Conservation (phyloP, 2,888 invertebrate genomes). For the Athalia rosae region DNA sequence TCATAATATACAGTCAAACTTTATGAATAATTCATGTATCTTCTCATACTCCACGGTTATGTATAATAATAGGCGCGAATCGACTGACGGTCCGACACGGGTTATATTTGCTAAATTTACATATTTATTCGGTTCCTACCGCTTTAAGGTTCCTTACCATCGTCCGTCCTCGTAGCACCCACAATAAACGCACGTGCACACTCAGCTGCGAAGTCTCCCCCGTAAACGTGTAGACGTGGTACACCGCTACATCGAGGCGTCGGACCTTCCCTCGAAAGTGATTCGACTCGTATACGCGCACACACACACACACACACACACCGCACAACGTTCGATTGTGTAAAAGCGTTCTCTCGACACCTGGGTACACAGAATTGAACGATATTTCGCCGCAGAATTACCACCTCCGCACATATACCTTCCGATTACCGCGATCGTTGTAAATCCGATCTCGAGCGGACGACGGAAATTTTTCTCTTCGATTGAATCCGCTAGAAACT, state of each 20-base stretch:
- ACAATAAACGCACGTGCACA: background rate
- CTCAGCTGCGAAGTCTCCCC: background rate
- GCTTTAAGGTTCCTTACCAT: slow-evolving; percentile 42
- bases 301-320: no score
- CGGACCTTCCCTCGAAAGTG: no score
- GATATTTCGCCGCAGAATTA: background rate
- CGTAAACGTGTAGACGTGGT: background rate
- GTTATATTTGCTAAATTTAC: slow-evolving; percentile 52
- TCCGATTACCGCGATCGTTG: no score
- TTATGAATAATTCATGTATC: slow-evolving; percentile 46
- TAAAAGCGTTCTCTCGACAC: no score
- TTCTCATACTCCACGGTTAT: slow-evolving; percentile 2
- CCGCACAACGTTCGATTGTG: no score
- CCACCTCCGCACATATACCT: background rate
- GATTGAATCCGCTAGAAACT: background rate
- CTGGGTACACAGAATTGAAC: no score
- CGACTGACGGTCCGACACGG: slow-evolving; percentile 30
- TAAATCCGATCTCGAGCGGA: background rate
- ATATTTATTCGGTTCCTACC: slow-evolving; percentile 50
- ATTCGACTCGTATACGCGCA: no score
- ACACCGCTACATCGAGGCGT: no score
- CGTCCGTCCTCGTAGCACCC: no score
- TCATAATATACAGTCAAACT: slow-evolving; percentile 12
- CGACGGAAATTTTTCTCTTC: background rate
- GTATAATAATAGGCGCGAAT: slow-evolving; percentile 38